Conservation (phyloP, 1,140 invertebrate genomes). For the Mactra quadrangularis region DNA sequence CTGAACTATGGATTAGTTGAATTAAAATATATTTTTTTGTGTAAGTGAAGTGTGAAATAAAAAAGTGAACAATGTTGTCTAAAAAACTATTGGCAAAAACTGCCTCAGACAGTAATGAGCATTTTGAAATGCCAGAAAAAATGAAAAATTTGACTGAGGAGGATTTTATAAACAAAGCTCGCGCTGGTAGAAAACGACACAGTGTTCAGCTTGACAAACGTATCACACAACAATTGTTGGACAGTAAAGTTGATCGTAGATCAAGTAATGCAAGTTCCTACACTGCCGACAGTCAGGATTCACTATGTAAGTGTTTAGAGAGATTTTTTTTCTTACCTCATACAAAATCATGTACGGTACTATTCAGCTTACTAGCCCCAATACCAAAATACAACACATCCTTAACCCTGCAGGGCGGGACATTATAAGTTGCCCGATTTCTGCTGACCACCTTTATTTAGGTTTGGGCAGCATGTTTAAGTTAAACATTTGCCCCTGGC, state of each 20-base stretch:
- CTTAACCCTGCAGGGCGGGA: too few species aligned
- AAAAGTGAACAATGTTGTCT: constrained; percentile 72
- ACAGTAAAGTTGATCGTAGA: constrained; percentile 61
- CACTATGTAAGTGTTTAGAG: constrained; percentile 78
- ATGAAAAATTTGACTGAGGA: constrained; percentile 76
- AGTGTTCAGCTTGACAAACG: constrained; percentile 80
- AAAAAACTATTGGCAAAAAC: constrained; percentile 76
- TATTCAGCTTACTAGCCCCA: too few species aligned
- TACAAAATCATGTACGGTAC: too few species aligned
- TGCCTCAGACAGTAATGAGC: constrained; percentile 72
- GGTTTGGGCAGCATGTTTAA: too few species aligned
- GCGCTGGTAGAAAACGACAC: constrained; percentile 77
- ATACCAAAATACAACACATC: too few species aligned
- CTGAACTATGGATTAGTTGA: too few species aligned
- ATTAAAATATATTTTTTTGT: too few species aligned
- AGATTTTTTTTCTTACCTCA: too few species aligned
- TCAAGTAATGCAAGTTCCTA: constrained; percentile 74
- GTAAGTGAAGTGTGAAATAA: too few species aligned
- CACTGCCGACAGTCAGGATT: constrained; percentile 71
- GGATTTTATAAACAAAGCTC: constrained; percentile 73
- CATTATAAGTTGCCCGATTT: too few species aligned
- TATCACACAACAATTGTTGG: constrained; percentile 74
- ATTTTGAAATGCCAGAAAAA: constrained; percentile 77
- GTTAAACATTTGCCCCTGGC: too few species aligned
- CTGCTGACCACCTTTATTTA: too few species aligned